A percentile compares a stretch with the other conserved stretches of the same genome.
Conservation (phyloP, 53 echinoderm and acorn worm genomes). For the Temnopleurus reevesii region DNA sequence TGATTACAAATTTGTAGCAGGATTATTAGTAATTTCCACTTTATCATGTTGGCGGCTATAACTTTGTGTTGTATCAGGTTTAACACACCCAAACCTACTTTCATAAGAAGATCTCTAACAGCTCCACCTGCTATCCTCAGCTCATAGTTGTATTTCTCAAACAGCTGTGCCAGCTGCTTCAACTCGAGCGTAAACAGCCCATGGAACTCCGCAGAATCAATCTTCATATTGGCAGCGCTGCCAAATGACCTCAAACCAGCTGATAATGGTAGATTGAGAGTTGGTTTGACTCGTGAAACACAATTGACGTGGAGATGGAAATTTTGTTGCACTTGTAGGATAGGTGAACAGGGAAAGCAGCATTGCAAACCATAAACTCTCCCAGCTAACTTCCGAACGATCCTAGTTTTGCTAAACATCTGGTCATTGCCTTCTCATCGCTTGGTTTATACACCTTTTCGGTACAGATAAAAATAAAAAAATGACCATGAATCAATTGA, state of each 20-base stretch:
- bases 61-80: background rate
- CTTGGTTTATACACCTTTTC: no score
- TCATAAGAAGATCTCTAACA: conserved; percentile 83
- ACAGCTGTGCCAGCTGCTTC: conserved; percentile 77
- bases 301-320: background rate
- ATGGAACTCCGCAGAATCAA: conserved; percentile 84
- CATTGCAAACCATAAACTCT: background rate
- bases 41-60: no score
- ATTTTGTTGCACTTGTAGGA: background rate
- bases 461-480: no score
- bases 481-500: no score
- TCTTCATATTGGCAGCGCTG: conserved; percentile 66
- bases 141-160: conserved; percentile 81
- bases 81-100: conserved; percentile 59
- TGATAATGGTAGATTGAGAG: background rate
- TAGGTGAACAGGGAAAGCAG: background rate
- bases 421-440: conserved; percentile 6
- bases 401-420: background rate
- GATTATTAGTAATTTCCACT: no score
- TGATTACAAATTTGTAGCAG: no score
- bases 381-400: background rate
- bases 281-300: background rate
- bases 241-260: background rate
- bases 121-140: conserved; percentile 96
- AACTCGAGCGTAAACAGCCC: conserved; percentile 86